Base-by-base conservation (phyloP, 2,797 vertebrate species). In the Podargus strigoides region DNA sequence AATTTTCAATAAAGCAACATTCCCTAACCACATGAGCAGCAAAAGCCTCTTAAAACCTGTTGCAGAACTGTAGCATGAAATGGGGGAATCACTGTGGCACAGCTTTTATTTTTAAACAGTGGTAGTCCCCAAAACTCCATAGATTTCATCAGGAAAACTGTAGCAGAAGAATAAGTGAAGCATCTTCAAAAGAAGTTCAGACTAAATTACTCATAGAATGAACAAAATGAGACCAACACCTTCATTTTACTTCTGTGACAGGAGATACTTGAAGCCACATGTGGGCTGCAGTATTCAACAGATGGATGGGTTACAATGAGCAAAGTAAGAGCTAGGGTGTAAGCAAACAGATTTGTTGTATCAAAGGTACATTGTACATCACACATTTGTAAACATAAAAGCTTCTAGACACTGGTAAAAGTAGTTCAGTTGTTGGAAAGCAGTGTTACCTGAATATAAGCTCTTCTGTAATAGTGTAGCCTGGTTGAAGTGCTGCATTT, bases 61-160 rank as follows among this genome's bases (percentile, higher is more conserved):
- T 56, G 6, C 26, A 64, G 12, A 62, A 16, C 32, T 11, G 16
- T 5, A 20, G 21, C 26, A 26, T 20, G 32, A 46, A 50, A 27
- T 3, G 2, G 6, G n/a, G 23, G 19, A 46, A 41, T 1, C 0
- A 5, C 12, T 46, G 14, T 3, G 8, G 27, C 32, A 63, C 39
- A 4, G 15, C 7, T 27, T 75, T 81, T 67, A 28, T 77, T 74
- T 74, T 63, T 50, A 58, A 85, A 22, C 4, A 53, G 30, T 1
- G 3, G 24, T 46, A 70, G 68, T 10, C 5, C 15, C 18, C 22
- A 55, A 85, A 37, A 7, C 6, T 64, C 52, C 28, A 3, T 3
- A 22, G 16, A 32, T 22, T 26, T 77, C 41, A 37, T 39, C 53
- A 5, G 26, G 34, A 42, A 78, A 93, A 62, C 4, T 9, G 18